These are phyloP conservation scores for Xestia sexstrigata DNA, from an alignment of 2,888 invertebrate genomes.

Conservation along the genomic window DNA sequence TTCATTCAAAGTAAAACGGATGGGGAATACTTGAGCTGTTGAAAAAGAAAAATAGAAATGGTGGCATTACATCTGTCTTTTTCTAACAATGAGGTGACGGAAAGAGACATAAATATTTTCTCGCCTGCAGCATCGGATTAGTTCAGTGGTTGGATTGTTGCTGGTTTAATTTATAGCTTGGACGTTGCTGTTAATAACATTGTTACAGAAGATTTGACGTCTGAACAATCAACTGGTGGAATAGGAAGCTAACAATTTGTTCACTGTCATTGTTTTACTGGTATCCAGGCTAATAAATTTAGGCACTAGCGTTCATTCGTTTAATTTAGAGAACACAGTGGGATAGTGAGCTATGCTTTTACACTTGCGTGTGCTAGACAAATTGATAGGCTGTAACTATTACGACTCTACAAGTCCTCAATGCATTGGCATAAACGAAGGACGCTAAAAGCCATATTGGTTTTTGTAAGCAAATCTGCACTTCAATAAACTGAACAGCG, in stretches of 20 bases:
- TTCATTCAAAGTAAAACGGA: slow-evolving; percentile 32
- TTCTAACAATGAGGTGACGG: slow-evolving; percentile 44
- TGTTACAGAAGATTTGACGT: slow-evolving; percentile 58
- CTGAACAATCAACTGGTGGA: slow-evolving; percentile 44
- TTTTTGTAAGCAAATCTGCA: background rate
- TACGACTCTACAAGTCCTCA: background rate
- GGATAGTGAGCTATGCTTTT: background rate
- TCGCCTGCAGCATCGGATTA: slow-evolving; percentile 48
- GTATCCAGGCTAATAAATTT: slow-evolving; percentile 42
- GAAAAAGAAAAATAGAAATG: slow-evolving; percentile 8
- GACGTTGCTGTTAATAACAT: slow-evolving; percentile 56
- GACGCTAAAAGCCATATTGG: background rate
- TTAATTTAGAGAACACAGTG: slow-evolving; percentile 10
- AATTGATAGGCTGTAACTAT: background rate
- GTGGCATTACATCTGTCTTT: slow-evolving; percentile 35
- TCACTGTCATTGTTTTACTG: slow-evolving; percentile 30
- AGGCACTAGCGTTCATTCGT: slow-evolving; percentile 13
- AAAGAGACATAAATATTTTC: slow-evolving; percentile 53
- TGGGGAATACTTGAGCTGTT: slow-evolving; percentile 17
- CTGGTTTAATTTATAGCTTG: slow-evolving; percentile 62
- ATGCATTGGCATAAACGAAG: background rate
- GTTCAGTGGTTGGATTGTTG: slow-evolving; percentile 49
- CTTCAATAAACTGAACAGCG: too few relatives aligned
- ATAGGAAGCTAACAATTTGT: slow-evolving; percentile 56
- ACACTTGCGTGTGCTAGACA: background rate